These are phyloP conservation scores for Drosophila nikananu DNA, from an alignment of 1,140 invertebrate genomes.

Conservation along the genomic window DNA sequence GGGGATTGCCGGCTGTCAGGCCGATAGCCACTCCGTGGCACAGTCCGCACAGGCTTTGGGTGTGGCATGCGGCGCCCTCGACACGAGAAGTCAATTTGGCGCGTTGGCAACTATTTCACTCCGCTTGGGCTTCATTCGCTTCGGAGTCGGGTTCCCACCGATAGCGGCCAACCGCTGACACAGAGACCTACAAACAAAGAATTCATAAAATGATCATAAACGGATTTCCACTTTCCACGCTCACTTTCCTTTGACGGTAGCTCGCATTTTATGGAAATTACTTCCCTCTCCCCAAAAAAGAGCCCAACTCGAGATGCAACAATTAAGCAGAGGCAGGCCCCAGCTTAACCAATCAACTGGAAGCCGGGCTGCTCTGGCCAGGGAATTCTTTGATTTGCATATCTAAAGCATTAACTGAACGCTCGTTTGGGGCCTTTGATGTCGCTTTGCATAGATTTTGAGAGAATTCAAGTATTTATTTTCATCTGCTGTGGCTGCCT, in stretches of 20 bases:
- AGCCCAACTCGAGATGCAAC: constrained; percentile 37
- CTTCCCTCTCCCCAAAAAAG: neutral
- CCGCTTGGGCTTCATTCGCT: neutral
- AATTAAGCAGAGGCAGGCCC: constrained; percentile 58
- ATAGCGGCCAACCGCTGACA: constrained; percentile 36
- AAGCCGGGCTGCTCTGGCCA: constrained; percentile 14
- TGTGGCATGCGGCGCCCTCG: constrained; percentile 48
- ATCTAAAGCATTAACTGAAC: constrained; percentile 76
- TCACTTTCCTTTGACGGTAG: constrained; percentile 71
- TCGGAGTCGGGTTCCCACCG: constrained; percentile 33
- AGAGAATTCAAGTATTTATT: constrained; percentile 68
- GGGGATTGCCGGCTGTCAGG: constrained; percentile 47
- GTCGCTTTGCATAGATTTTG: constrained; percentile 78
- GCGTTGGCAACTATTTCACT: constrained; percentile 29
- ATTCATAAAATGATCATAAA: constrained; percentile 42
- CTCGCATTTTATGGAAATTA: constrained; percentile 72
- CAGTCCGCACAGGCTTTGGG: constrained; percentile 17
- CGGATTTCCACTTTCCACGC: constrained; percentile 65
- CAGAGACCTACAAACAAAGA: constrained; percentile 42
- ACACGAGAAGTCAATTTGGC: constrained; percentile 63
- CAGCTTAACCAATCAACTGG: constrained; percentile 63
- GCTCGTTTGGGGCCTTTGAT: constrained; percentile 62
- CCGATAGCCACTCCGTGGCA: constrained; percentile 36
- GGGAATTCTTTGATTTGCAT: constrained; percentile 73
- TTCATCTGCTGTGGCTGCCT: constrained; percentile 41